These are phyloP conservation scores for Neopipo cinnamomea DNA, from an alignment of 2,113 vertebrate species.

Conservation along the genomic window DNA sequence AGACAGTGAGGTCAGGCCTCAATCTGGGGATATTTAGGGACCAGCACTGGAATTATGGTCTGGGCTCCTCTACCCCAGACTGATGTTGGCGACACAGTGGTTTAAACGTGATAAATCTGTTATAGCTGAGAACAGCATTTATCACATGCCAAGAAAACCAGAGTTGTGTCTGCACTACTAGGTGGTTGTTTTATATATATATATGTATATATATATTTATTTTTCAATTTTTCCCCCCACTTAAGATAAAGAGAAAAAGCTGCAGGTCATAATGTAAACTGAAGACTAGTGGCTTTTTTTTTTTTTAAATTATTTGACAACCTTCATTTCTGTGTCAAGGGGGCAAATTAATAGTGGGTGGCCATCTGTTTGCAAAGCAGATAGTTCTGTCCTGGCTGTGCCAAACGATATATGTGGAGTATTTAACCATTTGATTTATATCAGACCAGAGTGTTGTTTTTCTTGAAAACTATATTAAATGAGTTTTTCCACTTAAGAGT, in stretches of 20 bases:
- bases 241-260: neutral
- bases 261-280: neutral
- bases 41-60: neutral
- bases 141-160: neutral
- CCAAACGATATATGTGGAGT: neutral
- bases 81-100: neutral
- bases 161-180: neutral
- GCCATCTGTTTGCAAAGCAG: constrained; percentile 28
- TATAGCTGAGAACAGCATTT: constrained; percentile 2
- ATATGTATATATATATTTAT: neutral
- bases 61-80: neutral
- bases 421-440: constrained; percentile 11
- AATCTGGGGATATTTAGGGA: neutral
- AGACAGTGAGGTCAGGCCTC: constrained; percentile 8
- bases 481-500: neutral
- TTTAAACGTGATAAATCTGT: constrained; percentile 24
- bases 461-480: neutral
- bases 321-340: constrained; percentile 40
- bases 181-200: neutral
- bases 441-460: neutral
- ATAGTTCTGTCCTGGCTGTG: neutral
- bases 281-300: neutral
- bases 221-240: neutral
- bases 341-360: constrained; percentile 47
- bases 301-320: constrained; percentile 55